A percentile compares a stretch with the other conserved stretches of the same genome.
These are phyloP conservation scores for Rotaria socialis DNA, from an alignment of 2,888 invertebrate genomes.

Conservation along the genomic window DNA sequence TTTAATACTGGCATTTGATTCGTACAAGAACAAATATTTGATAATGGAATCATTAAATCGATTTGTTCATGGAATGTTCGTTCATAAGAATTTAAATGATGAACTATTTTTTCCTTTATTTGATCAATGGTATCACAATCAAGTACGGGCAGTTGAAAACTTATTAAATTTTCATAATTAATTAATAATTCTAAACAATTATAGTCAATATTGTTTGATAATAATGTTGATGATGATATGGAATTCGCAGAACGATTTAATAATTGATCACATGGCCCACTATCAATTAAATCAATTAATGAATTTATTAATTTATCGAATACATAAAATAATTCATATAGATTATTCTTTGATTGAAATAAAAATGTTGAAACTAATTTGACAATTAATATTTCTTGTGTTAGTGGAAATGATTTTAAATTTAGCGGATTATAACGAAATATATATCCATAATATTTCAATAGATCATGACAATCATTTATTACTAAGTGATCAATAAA, in stretches of 20 bases:
- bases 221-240: neutral
- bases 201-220: neutral
- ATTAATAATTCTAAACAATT: neutral
- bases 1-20: neutral
- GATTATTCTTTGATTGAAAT: neutral
- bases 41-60: neutral
- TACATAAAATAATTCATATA: neutral
- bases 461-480: neutral
- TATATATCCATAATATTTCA: neutral
- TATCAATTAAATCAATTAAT: neutral
- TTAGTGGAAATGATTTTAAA: neutral
- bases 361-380: neutral
- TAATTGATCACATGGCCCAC: conserved; percentile 13
- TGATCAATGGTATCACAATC: conserved; percentile 30
- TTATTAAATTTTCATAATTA: neutral
- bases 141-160: neutral
- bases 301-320: neutral
- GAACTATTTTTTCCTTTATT: neutral
- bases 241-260: neutral
- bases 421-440: neutral
- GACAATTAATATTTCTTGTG: neutral
- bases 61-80: neutral
- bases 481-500: neutral
- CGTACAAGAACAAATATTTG: neutral
- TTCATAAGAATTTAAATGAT: neutral